Base-by-base conservation (phyloP, 2,797 vertebrate genomes). In the Acropternis orthonyx region DNA sequence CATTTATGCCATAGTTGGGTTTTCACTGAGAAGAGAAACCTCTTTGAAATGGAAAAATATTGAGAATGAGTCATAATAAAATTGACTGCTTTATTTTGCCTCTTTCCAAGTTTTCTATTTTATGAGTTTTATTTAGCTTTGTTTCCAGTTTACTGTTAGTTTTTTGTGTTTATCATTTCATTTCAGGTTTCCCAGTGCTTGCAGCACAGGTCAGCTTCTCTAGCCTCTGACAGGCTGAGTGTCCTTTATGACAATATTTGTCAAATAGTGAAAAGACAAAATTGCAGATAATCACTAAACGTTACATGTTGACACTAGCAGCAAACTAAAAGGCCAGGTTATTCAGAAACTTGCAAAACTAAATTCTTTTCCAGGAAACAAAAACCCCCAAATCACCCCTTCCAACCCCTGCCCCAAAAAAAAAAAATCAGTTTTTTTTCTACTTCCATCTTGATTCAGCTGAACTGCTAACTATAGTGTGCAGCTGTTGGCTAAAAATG, bases 271-370 rank as follows among this genome's bases (percentile, higher is more conserved):
- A 67, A 92, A 89, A 74, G 74, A 92, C 51, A 77, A 95, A 68
- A 68, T 52, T 91, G 63, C 55, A 92, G 88, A 93, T 91, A 95
- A 95, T 85, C 71, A 87, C 78, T 88, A 90, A 93, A 94, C 83
- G 67, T 43, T 95, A 89, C 0, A 4, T 9, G 39, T 49, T 92
- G 67, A 81, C 84, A 93, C 75, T 66, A 90, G 28, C 84, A 90
- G 73, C 34, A 87, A 78, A 76, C 55, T 73, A 67, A 95, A 96
- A 93, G 93, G 67, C 59, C 86, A 91, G 81, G 79, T 82, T 71
- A 67, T 58, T 88, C 59, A 82, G 86, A 85, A 91, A 91, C 61
- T 90, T 67, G 52, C 52, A 92, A 80, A 94, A 68, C 34, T 39
- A 71, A 92, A 82, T 21, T 27, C 23, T 92, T 77, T 88, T 79